These are phyloP conservation scores for Noctilio leporinus DNA, from an alignment of 2,113 vertebrate species.

Conservation along the genomic window DNA sequence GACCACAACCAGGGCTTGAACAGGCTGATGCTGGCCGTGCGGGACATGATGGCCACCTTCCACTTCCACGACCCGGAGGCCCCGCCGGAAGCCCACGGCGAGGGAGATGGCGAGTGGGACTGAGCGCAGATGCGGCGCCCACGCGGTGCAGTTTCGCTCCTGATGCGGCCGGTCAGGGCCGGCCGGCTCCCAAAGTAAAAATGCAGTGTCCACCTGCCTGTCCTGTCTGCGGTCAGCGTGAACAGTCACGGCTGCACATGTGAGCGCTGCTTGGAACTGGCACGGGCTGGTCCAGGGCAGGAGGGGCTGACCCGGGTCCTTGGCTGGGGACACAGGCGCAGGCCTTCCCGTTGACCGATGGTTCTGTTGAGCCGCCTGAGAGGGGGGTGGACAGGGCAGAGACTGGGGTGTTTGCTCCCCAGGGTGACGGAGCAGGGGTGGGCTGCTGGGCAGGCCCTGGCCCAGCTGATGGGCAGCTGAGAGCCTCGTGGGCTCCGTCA, in stretches of 20 bases:
- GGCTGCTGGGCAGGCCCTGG: background rate
- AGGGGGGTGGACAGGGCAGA: background rate
- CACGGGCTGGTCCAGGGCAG: background rate
- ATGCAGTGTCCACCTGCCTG: background rate
- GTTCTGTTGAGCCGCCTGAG: background rate
- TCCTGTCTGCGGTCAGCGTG: background rate
- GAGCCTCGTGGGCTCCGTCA: background rate
- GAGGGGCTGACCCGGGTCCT: fast-evolving
- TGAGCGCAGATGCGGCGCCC: constrained; percentile 43
- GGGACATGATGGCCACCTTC: constrained; percentile 98
- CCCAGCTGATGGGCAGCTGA: background rate
- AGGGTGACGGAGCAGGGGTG: too few species aligned
- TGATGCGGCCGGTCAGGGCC: background rate
- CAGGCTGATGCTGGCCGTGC: constrained; percentile 94
- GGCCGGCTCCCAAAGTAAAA: background rate
- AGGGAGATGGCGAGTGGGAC: constrained; percentile 88
- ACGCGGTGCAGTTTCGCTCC: background rate
- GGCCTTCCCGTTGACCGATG: fast-evolving
- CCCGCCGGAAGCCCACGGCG: constrained; percentile 79
- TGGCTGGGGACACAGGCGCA: fast-evolving
- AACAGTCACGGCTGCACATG: background rate
- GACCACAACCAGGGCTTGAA: constrained; percentile 94
- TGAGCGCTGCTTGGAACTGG: background rate
- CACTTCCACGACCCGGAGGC: constrained; percentile 89
- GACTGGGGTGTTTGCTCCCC: too few species aligned